Percentiles rank a stretch among this genome's conserved stretches.
These are phyloP conservation scores for Acleris sparsana DNA, from an alignment of 2,888 invertebrate species.

Conservation along the genomic window DNA sequence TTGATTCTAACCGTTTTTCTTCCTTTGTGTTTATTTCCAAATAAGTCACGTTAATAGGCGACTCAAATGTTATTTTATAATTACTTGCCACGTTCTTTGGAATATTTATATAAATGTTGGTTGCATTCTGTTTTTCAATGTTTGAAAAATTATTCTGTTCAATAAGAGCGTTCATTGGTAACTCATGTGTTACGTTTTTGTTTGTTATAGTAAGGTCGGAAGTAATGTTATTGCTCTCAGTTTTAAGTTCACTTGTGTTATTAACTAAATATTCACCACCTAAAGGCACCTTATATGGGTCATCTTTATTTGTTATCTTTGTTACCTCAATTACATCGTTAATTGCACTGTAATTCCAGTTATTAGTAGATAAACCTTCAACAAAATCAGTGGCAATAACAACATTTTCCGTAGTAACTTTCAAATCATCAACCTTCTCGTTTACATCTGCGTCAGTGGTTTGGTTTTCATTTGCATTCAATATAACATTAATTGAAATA, in stretches of 20 bases:
- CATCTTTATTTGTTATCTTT: background rate
- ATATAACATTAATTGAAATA: background rate
- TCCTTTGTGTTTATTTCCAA: constrained; percentile 5
- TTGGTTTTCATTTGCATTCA: background rate
- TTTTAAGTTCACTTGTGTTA: background rate
- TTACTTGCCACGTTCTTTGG: background rate
- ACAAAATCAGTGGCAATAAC: background rate
- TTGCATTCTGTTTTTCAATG: constrained; percentile 7
- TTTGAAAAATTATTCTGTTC: background rate
- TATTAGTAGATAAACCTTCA: background rate
- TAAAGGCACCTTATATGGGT: background rate
- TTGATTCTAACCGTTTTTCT: background rate
- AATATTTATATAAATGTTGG: constrained; percentile 7
- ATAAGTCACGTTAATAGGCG: constrained; percentile 8
- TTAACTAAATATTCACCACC: background rate
- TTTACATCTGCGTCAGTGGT: background rate
- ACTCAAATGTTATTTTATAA: constrained; percentile 13
- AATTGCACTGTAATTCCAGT: background rate
- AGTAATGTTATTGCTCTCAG: background rate
- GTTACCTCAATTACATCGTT: background rate
- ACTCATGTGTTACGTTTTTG: background rate
- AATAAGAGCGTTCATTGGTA: background rate
- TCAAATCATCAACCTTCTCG: background rate
- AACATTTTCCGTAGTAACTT: background rate
- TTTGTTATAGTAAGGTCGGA: background rate